Evolutionary conservation across 2,113 vertebrate genomes (phyloP).

Genomic region (Dicrurus megarhynchus): DNA sequence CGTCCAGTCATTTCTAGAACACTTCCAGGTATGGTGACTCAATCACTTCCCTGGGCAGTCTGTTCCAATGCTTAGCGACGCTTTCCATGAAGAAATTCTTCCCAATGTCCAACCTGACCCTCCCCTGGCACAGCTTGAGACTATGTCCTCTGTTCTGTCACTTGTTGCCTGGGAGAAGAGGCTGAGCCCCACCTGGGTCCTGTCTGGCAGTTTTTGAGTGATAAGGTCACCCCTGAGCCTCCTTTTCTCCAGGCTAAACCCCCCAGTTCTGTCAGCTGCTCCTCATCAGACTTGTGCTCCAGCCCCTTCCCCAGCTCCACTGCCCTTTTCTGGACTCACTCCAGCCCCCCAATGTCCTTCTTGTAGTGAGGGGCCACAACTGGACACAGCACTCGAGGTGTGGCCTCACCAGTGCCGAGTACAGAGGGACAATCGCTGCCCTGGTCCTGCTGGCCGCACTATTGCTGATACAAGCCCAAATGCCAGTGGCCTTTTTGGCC

Average conservation of each 20-base stretch:
- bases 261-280: neutral
- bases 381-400: neutral
- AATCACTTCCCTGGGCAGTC: neutral
- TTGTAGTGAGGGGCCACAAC: neutral
- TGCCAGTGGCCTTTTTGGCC: neutral
- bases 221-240: neutral
- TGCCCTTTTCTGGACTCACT: neutral
- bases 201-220: neutral
- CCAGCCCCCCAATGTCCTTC: neutral
- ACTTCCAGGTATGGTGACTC: neutral
- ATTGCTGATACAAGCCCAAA: fast-evolving
- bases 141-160: neutral
- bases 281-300: neutral
- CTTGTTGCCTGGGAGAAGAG: neutral
- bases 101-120: neutral
- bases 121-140: neutral
- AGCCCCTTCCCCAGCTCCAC: fast-evolving
- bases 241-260: neutral
- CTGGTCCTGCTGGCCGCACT: neutral
- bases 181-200: neutral
- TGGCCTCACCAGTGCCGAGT: neutral
- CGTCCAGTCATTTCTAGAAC: neutral
- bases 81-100: neutral
- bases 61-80: neutral
- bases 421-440: neutral